Base-by-base conservation (phyloP, 2,113 vertebrate species). In the Athene cunicularia region DNA sequence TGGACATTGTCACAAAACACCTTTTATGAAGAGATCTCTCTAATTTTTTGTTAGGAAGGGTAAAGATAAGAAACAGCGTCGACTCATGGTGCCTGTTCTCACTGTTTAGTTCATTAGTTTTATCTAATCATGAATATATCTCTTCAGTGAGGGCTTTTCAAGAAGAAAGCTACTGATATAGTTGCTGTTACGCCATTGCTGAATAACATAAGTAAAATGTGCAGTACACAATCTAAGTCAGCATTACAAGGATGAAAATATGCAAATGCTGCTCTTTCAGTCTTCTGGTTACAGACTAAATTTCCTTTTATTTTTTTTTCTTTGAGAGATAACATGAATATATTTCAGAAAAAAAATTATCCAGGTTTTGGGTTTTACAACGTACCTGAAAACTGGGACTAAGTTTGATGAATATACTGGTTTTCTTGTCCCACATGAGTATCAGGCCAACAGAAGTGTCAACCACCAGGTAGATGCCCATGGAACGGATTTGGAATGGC, bases 391-490 rank as follows among this genome's bases (percentile, higher is more conserved):
- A 99, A 26, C 96, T 60, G 4, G 98, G 98, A 62, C 95, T 98
- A 28, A 99, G 98, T 80, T 98, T 99, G 86, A 99, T 98, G 94
- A 99, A 99, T 79, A 99, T 97, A 88, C 98, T 99, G 68, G 99
- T 99, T 97, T 98, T 99, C 95, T 94, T 98, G 97, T 99, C 99
- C 99, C 99, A 99, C 97, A 98, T 98, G 30, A 99, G 95, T 85
- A 98, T 97, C 27, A 99, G 84, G 28, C 99, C 99, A 15, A 66
- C 56, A 12, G 97, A 94, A 7, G 98, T 98, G 18, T 98, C 98
- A 94, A 99, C 97, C 72, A 99, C 99, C 72, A 98, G 73, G 97
- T 99, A 99, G 94, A 98, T 97, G 32, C 99, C 99, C 99, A 99
- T 98, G 91, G 98, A 98, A 16, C 97, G 98, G 12, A 99, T 90